Conservation (phyloP, 2,113 vertebrate genomes). For the Loxodonta africana region DNA sequence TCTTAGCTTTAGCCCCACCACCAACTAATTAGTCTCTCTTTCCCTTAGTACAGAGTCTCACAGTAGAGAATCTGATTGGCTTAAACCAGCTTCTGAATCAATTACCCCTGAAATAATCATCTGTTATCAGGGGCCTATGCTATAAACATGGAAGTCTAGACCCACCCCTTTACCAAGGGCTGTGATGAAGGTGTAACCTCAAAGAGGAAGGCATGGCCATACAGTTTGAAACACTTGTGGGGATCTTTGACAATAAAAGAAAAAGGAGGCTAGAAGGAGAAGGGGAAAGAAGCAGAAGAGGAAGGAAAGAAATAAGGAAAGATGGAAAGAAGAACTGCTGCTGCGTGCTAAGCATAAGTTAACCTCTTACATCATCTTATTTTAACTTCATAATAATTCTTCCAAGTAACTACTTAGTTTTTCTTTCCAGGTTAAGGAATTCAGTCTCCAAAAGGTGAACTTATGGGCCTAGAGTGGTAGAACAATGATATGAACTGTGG, state of each 20-base stretch:
- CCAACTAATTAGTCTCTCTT: neutral
- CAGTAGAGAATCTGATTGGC: neutral
- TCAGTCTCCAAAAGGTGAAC: slow-evolving; percentile 18
- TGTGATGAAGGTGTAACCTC: neutral
- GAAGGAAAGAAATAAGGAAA: neutral
- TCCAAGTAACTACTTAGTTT: neutral
- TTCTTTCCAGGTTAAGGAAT: neutral
- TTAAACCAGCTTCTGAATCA: neutral
- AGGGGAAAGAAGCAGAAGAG: neutral
- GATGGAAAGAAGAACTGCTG: neutral
- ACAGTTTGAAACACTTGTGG: neutral
- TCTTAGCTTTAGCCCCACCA: neutral
- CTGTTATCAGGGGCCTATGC: neutral
- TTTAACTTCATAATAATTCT: neutral
- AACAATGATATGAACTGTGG: neutral
- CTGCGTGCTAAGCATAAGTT: neutral
- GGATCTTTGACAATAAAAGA: neutral
- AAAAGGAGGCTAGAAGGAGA: neutral
- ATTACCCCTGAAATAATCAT: neutral
- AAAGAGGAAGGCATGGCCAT: neutral
- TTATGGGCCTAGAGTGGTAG: neutral
- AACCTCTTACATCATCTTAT: neutral
- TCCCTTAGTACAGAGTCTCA: neutral
- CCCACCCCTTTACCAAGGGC: neutral
- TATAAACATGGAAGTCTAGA: neutral